Base-by-base conservation (phyloP, 1,140 invertebrate genomes). In the Drosophila yakuba region DNA sequence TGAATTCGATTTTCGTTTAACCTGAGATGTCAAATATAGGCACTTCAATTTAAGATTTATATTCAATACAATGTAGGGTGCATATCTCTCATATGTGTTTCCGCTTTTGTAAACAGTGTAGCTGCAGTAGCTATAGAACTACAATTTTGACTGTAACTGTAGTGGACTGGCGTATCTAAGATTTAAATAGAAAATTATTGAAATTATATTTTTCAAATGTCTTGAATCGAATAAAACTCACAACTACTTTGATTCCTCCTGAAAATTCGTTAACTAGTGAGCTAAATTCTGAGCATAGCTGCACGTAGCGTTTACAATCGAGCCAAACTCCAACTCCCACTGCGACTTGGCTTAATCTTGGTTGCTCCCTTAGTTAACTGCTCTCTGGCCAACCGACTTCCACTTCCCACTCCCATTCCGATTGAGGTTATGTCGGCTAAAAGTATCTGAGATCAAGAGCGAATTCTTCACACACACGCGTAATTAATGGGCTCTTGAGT, bases 381-480 rank as follows among this genome's bases (percentile, higher is more conserved):
- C 12, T 23, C 62, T 63, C 23, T 58, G 35, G 23, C 25, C 17
- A 20, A 8, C 45, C 41, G 39, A 79, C 54, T 51, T 63, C 55
- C 69, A 17, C 17, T 17, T 17, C 17, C 17, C 17, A 17, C 17
- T 20, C 20, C 20, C 43, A 11, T 7, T n/a, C 11, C 38, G 32
- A 39, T 86, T 85, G 81, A 85, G 81, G 81, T 85, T 85, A 85
- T 74, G 83, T 85, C 28, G 17, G 28, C 8, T 14, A 12, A 10
- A 17, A 11, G 10, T 36, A 23, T 57, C 39, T 61, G 55, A 50
- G 66, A 32, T 39, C 57, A 38, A 71, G 67, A 71, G 64, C 36
- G 67, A 71, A 58, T 52, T 17, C 51, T 20, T 23, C 55, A 32
- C 12, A 43, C 39, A n/a, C 55, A 17, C 45, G 12, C 12, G 14